Evolutionary conservation across 2,888 invertebrate genomes (phyloP).

Genomic region (Selenia dentaria): DNA sequence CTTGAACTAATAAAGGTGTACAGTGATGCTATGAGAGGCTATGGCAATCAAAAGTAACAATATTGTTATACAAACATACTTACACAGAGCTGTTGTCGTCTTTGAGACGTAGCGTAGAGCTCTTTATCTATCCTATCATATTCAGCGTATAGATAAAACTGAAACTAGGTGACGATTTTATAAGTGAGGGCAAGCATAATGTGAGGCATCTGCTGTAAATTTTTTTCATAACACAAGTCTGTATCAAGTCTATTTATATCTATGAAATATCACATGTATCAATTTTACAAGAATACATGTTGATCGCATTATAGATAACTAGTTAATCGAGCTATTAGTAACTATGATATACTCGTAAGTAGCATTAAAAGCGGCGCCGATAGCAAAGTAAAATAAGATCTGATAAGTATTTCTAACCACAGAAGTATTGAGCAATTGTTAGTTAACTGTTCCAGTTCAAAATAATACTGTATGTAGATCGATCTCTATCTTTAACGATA

Average conservation of each 20-base stretch:
- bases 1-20: conserved; percentile 36
- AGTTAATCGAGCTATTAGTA: background rate
- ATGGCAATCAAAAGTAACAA: no score
- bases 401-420: background rate
- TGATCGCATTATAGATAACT: background rate
- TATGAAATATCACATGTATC: background rate
- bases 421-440: conserved; percentile 13
- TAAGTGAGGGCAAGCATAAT: conserved; percentile 11
- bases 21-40: background rate
- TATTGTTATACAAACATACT: no score
- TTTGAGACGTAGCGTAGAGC: background rate
- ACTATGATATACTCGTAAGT: no score
- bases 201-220: conserved; percentile 12
- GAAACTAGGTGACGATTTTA: conserved; percentile 15
- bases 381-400: no score
- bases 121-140: conserved; percentile 15
- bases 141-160: conserved; percentile 12
- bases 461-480: conserved; percentile 28
- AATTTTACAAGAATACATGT: background rate
- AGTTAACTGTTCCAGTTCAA: conserved; percentile 35
- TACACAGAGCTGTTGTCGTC: background rate
- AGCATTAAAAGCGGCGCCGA: no score
- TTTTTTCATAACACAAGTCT: no score
- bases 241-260: conserved; percentile 6
- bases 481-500: conserved; percentile 38